Conservation (phyloP, 1,140 invertebrate species). For the Drosophila tristis region DNA sequence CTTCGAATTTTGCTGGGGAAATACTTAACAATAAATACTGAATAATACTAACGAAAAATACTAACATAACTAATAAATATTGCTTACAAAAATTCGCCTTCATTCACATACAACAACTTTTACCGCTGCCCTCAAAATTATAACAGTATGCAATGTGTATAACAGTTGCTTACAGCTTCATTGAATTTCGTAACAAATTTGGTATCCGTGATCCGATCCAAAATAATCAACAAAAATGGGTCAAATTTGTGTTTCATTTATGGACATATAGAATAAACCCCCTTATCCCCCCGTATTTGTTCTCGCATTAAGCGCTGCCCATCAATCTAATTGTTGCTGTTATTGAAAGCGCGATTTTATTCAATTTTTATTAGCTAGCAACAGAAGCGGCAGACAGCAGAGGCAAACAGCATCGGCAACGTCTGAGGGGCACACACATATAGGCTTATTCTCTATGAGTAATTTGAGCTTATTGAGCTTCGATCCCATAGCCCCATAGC, state of each 20-base stretch:
- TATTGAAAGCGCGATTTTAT: slow-evolving; percentile 80
- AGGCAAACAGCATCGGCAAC: background rate
- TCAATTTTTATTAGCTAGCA: slow-evolving; percentile 76
- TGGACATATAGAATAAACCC: slow-evolving; percentile 4
- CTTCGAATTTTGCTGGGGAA: too few relatives aligned
- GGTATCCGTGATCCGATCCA: slow-evolving; percentile 13
- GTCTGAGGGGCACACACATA: slow-evolving; percentile 5
- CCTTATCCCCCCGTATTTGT: background rate
- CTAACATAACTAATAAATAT: background rate
- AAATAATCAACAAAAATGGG: slow-evolving; percentile 59
- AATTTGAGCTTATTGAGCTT: slow-evolving; percentile 46
- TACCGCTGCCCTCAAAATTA: too few relatives aligned
- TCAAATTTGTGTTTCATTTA: slow-evolving; percentile 30
- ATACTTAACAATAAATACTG: too few relatives aligned
- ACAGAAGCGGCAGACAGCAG: background rate
- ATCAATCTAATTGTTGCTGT: slow-evolving; percentile 40
- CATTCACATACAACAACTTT: too few relatives aligned
- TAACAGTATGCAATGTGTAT: background rate
- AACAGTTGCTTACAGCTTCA: slow-evolving; percentile 21
- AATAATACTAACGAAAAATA: background rate
- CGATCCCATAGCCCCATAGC: slow-evolving; percentile 21
- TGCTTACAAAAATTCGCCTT: slow-evolving; percentile 17
- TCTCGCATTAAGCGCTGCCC: background rate
- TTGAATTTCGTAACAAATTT: slow-evolving; percentile 11
- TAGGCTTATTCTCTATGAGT: slow-evolving; percentile 26